These are phyloP conservation scores for Oscheius myriophilus DNA, from an alignment of 2,888 invertebrate genomes.

Conservation along the genomic window DNA sequence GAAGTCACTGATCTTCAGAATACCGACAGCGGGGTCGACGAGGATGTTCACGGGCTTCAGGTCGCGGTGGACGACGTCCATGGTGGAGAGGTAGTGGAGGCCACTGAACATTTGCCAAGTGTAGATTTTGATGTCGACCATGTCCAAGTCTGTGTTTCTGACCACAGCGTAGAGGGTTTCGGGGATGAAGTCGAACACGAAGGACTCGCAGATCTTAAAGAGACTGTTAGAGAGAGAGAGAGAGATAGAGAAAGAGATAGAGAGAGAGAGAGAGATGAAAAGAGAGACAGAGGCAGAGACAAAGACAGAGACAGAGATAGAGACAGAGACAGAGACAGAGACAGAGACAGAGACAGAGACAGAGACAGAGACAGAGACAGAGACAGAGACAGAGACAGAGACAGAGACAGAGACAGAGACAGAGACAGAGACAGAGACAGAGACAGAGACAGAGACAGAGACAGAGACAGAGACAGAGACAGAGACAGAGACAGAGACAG, in stretches of 20 bases:
- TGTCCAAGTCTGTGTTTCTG: conserved; percentile 34
- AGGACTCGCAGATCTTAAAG: conserved; percentile 52
- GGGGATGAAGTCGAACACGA: conserved; percentile 59
- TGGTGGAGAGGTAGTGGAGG: conserved; percentile 38
- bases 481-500: too few relatives aligned
- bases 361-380: too few relatives aligned
- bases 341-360: too few relatives aligned
- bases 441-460: too few relatives aligned
- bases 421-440: too few relatives aligned
- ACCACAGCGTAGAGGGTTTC: conserved; percentile 39
- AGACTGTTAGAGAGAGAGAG: background rate
- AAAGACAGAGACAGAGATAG: too few relatives aligned
- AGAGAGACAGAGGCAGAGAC: too few relatives aligned
- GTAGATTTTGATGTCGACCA: conserved; percentile 56
- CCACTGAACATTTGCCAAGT: conserved; percentile 65
- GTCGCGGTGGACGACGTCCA: conserved; percentile 45
- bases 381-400: too few relatives aligned
- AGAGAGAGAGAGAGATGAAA: too few relatives aligned
- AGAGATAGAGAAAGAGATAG: background rate
- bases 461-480: too few relatives aligned
- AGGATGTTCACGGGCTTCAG: conserved; percentile 56
- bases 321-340: too few relatives aligned
- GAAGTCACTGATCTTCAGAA: conserved; percentile 62
- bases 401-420: too few relatives aligned
- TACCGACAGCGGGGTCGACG: conserved; percentile 49